Conservation (phyloP, 23 tunicate genomes). For the Ciona savignyi region DNA sequence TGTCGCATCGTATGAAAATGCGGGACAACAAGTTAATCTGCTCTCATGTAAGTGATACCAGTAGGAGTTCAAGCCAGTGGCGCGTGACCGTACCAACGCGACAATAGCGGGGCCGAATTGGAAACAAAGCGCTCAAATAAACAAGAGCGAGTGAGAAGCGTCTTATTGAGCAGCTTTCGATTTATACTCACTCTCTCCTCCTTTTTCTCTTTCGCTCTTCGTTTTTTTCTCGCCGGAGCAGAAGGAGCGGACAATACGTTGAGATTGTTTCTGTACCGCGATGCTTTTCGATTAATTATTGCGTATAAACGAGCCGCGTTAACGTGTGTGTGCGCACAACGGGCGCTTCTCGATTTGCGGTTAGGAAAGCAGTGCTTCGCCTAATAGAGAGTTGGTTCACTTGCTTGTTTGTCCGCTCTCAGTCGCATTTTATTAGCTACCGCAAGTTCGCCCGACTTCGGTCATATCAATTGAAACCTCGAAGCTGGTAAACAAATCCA, state of each 20-base stretch:
- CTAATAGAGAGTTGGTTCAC: not conserved
- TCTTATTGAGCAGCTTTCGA: conserved; percentile 1
- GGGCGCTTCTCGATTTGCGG: not conserved
- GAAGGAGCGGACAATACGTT: not conserved
- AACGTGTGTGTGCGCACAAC: not conserved
- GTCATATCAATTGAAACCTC: no score
- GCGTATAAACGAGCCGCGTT: not conserved
- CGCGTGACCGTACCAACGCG: not conserved
- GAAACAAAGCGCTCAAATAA: conserved; percentile 1
- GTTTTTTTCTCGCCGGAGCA: not conserved
- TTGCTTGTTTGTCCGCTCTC: conserved; percentile 1
- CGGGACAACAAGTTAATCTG: not conserved
- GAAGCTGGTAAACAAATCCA: no score
- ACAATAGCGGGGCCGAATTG: not conserved
- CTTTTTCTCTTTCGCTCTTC: not conserved
- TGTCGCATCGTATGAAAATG: not conserved
- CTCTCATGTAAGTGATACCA: not conserved
- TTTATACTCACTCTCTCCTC: not conserved
- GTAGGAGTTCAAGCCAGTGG: not conserved
- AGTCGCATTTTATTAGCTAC: no score
- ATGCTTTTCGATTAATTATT: not conserved
- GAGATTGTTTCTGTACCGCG: not conserved
- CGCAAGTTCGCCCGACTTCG: no score
- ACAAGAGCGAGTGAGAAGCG: conserved; percentile 1
- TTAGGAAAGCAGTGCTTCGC: not conserved